Conservation (phyloP, 64 coral and sea anemone species). For the Montipora capricornis region DNA sequence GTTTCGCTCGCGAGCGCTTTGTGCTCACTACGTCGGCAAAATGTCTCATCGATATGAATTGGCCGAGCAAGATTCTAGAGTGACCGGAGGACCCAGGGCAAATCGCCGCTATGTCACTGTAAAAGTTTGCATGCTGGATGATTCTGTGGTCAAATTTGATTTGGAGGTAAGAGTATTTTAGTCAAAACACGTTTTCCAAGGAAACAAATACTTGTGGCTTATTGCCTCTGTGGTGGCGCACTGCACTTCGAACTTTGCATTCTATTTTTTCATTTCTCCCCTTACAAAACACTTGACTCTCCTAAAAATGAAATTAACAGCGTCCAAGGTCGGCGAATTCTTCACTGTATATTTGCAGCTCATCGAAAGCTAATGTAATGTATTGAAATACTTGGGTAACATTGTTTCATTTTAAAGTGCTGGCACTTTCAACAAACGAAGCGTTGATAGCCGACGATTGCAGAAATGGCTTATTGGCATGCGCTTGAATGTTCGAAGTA, state of each 20-base stretch:
- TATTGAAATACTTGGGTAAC: background rate
- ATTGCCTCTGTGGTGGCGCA: background rate
- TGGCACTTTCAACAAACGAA: background rate
- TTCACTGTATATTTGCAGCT: background rate
- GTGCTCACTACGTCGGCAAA: background rate
- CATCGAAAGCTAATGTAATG: background rate
- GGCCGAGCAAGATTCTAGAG: conserved; percentile 72
- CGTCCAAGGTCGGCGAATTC: background rate
- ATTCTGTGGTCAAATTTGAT: conserved; percentile 96
- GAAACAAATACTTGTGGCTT: background rate
- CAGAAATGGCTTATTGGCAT: too few species aligned
- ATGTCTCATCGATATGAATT: conserved; percentile 75
- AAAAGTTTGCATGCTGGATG: conserved; percentile 95
- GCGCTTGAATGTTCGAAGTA: too few species aligned
- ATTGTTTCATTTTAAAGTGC: background rate
- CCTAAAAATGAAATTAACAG: background rate
- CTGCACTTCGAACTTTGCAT: background rate
- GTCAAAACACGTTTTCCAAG: background rate
- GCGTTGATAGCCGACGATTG: too few species aligned
- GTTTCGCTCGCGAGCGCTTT: background rate
- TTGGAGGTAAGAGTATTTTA: conserved; percentile 75
- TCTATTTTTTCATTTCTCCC: background rate
- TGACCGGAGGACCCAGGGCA: conserved; percentile 45
- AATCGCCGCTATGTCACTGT: conserved; percentile 81
- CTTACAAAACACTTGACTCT: background rate